Percentiles rank a stretch among this genome's conserved stretches.
Evolutionary conservation across 2,113 vertebrate species (phyloP).

Genomic region (Urocitellus parryii): DNA sequence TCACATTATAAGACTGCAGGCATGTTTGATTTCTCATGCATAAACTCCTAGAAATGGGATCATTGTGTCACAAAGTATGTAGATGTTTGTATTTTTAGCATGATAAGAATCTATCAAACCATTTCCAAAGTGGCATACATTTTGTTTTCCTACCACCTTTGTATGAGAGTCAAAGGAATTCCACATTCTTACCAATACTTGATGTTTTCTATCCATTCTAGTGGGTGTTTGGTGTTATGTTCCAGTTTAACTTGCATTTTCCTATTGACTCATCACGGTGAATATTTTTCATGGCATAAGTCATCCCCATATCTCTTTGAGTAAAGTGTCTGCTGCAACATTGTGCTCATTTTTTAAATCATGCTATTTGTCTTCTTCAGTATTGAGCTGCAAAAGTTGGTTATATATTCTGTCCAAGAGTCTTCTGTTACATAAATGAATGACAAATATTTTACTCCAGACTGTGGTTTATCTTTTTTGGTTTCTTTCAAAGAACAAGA

Average conservation of each 20-base stretch:
- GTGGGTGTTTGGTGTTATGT: background rate
- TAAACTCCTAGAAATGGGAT: background rate
- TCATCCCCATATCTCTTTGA: background rate
- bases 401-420: background rate
- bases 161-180: background rate
- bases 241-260: background rate
- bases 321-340: background rate
- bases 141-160: background rate
- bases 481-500: background rate
- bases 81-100: background rate
- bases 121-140: background rate
- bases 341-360: constrained; percentile 4
- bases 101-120: background rate
- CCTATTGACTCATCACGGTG: background rate
- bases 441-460: background rate
- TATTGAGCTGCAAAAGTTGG: background rate
- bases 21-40: background rate
- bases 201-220: background rate
- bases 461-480: background rate
- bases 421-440: background rate
- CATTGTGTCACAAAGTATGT: background rate
- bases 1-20: background rate
- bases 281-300: background rate
- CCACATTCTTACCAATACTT: background rate
- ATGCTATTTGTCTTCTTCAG: background rate